phyloP scores from a whole-genome alignment of 2,113 vertebrate species.

The Coptodon rendalli region DNA sequence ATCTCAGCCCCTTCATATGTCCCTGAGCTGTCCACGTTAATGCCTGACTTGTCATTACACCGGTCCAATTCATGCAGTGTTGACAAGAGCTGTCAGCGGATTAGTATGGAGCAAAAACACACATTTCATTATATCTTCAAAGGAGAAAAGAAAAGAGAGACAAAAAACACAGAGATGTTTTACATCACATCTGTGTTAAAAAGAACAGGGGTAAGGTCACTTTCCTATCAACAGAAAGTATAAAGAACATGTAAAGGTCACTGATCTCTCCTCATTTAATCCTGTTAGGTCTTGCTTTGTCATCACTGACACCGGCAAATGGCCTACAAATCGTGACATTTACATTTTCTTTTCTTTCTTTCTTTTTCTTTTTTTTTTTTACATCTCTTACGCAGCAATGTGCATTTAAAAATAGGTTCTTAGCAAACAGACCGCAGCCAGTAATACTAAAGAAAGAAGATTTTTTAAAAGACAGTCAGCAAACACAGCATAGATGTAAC shows the following conservation, averaged over 20 bases:
- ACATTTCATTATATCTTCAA: slow-evolving; percentile 26
- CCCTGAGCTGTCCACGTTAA: slow-evolving; percentile 60
- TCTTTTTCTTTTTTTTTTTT: not conserved
- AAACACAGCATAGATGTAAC: not conserved
- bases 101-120: slow-evolving; percentile 47
- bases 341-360: not conserved
- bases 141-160: not conserved
- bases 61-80: slow-evolving; percentile 42
- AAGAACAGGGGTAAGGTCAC: slow-evolving; percentile 7
- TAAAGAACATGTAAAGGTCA: not conserved
- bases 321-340: not conserved
- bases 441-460: not conserved
- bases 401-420: not conserved
- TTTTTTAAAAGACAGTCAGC: not conserved
- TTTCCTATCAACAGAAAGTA: not conserved
- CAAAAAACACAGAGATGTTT: not conserved
- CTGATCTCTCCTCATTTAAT: not conserved
- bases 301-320: not conserved
- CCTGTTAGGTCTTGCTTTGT: not conserved
- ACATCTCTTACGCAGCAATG: not conserved
- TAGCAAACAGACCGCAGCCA: not conserved
- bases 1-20: slow-evolving; percentile 6
- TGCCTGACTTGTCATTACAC: slow-evolving; percentile 61
- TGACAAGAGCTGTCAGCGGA: slow-evolving; percentile 63
- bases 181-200: not conserved